phyloP scores from a whole-genome alignment of 2,888 invertebrate genomes.

The Agriopis leucophaearia region DNA sequence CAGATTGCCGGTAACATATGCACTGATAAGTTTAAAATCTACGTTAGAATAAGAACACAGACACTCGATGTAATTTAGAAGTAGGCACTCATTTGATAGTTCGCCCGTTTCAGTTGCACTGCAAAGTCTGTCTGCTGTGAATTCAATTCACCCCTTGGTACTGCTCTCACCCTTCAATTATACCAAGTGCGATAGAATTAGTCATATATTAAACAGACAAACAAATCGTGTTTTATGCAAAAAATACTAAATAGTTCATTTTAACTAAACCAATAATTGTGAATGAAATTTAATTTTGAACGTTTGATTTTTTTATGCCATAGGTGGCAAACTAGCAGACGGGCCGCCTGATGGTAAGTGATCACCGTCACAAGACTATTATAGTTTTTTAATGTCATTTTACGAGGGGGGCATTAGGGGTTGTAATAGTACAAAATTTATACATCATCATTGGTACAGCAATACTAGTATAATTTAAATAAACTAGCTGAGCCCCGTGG shows the following conservation, averaged over 20 bases:
- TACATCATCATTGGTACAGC: too few species aligned
- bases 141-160: constrained; percentile 17
- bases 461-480: too few species aligned
- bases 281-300: too few species aligned
- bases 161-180: constrained; percentile 17
- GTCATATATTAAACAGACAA: not conserved
- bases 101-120: constrained; percentile 8
- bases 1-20: too few species aligned
- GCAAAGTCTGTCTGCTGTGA: constrained; percentile 1
- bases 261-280: not conserved
- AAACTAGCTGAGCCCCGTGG: too few species aligned
- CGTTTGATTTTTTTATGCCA: too few species aligned
- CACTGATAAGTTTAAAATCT: not conserved
- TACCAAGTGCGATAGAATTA: constrained; percentile 6
- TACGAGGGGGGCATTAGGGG: too few species aligned
- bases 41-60: not conserved
- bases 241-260: not conserved
- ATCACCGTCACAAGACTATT: too few species aligned
- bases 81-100: constrained; percentile 1
- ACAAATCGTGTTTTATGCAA: not conserved
- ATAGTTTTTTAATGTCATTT: too few species aligned
- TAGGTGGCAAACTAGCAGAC: too few species aligned
- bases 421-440: too few species aligned
- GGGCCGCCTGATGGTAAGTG: too few species aligned
- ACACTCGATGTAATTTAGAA: not conserved